phyloP scores from a whole-genome alignment of 2,797 vertebrate genomes.

The Sarcophilus harrisii region DNA sequence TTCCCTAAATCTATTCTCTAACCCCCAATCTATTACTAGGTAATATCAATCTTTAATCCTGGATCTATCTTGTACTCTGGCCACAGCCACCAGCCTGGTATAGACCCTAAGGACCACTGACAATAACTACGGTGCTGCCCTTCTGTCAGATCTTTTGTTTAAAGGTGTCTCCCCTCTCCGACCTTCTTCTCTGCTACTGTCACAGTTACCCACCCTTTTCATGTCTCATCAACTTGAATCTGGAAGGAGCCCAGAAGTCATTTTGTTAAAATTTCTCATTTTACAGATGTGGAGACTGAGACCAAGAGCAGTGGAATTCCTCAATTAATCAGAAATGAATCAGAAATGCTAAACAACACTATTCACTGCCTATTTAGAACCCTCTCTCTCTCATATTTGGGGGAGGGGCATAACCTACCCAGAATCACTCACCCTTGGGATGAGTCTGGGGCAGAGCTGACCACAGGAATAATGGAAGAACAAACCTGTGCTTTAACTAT shows the following conservation, averaged over 20 bases:
- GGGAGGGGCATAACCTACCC: no score
- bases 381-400: no score
- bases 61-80: not conserved
- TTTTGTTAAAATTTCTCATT: not conserved
- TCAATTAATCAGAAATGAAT: no score
- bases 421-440: no score
- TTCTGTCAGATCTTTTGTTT: no score
- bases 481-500: no score
- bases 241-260: not conserved
- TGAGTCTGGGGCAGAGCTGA: no score
- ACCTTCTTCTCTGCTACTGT: no score
- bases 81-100: not conserved
- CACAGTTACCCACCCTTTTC: not conserved
- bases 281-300: not conserved
- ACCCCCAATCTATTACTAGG: not conserved
- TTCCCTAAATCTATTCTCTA: not conserved
- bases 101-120: not conserved
- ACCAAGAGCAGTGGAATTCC: no score
- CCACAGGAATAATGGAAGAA: no score
- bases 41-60: not conserved
- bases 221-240: not conserved
- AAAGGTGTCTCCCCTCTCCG: not conserved
- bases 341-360: no score
- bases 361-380: no score
- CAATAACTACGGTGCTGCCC: not conserved